These are phyloP conservation scores for Polylopha cassiicola DNA, from an alignment of 2,888 invertebrate genomes.

Conservation along the genomic window DNA sequence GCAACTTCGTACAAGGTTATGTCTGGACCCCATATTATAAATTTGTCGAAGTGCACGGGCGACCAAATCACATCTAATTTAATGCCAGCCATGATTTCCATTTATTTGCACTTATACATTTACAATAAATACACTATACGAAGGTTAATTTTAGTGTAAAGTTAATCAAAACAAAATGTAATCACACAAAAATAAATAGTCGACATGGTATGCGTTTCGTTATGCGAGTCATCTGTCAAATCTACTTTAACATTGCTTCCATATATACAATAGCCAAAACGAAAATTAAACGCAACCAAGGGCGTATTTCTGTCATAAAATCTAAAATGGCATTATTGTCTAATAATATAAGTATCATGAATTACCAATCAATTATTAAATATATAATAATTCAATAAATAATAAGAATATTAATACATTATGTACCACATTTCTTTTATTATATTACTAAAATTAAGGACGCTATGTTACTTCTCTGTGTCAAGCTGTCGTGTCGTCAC, in stretches of 20 bases:
- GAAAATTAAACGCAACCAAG: background rate
- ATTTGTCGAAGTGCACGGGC: slow-evolving; percentile 84
- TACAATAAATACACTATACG: too few relatives aligned
- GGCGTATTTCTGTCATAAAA: too few relatives aligned
- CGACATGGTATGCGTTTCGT: slow-evolving; percentile 11
- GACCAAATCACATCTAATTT: slow-evolving; percentile 93
- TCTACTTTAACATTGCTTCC: too few relatives aligned
- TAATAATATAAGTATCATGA: too few relatives aligned
- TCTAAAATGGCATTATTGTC: too few relatives aligned
- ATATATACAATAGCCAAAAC: too few relatives aligned
- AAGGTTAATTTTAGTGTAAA: background rate
- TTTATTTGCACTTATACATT: slow-evolving; percentile 3
- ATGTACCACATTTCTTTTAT: too few relatives aligned
- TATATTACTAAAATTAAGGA: too few relatives aligned
- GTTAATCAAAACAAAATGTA: slow-evolving; percentile 3
- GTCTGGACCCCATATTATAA: slow-evolving; percentile 94
- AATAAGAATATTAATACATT: too few relatives aligned
- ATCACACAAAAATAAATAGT: slow-evolving; percentile 19
- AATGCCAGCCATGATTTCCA: slow-evolving; percentile 47
- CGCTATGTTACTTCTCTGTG: too few relatives aligned
- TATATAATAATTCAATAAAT: too few relatives aligned
- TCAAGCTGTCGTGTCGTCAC: slow-evolving; percentile 20
- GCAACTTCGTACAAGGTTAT: slow-evolving; percentile 90
- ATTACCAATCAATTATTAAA: too few relatives aligned
- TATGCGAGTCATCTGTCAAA: background rate